Evolutionary conservation across 2,797 vertebrate genomes (phyloP).

Genomic region (Vireo griseus): DNA sequence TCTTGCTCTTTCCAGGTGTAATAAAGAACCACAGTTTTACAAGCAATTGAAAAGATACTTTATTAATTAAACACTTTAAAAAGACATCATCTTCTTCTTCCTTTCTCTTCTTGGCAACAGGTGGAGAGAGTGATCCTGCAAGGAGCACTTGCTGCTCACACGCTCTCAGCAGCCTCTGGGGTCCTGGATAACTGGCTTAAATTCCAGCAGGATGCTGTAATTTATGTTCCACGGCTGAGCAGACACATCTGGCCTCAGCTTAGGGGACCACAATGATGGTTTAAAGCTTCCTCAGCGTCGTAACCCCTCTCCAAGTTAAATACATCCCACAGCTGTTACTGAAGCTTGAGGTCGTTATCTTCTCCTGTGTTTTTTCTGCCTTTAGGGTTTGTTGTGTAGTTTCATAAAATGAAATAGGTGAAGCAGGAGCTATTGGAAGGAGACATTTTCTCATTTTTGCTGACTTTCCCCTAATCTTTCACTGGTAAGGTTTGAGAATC

Average conservation of each 20-base stretch:
- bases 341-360: not conserved
- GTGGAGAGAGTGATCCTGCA: not conserved
- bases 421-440: not conserved
- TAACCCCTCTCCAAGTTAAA: not conserved
- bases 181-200: not conserved
- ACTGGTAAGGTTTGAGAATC: not conserved
- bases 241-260: not conserved
- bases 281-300: fast-evolving
- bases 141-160: not conserved
- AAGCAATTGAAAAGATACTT: not conserved
- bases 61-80: not conserved
- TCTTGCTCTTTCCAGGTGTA: not conserved
- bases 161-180: not conserved
- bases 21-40: not conserved
- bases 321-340: not conserved
- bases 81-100: not conserved
- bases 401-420: not conserved
- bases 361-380: not conserved
- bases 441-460: not conserved
- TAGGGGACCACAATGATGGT: not conserved
- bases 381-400: not conserved
- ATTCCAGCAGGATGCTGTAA: not conserved
- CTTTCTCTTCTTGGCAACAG: not conserved
- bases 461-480: constrained; percentile 11
- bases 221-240: not conserved